Percentiles rank a stretch among this genome's conserved stretches.
Evolutionary conservation across 2,888 invertebrate genomes (phyloP).

Genomic region (Hemicrepidius hirtus): DNA sequence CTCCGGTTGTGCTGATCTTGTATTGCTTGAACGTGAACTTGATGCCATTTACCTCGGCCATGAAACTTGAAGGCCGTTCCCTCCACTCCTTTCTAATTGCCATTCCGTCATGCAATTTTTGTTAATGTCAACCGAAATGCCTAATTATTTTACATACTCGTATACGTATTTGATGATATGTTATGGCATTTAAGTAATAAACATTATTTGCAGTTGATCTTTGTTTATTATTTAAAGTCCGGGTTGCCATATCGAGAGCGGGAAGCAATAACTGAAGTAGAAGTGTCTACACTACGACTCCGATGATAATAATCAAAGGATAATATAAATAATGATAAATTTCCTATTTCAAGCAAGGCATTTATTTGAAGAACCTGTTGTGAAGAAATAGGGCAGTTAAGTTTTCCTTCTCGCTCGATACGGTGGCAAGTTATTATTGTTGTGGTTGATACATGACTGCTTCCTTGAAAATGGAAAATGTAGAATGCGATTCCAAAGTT

Average conservation of each 20-base stretch:
- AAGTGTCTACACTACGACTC: too few relatives aligned
- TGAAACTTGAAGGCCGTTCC: conserved; percentile 66
- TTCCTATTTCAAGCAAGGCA: too few relatives aligned
- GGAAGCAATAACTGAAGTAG: neutral
- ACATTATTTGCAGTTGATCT: conserved; percentile 39
- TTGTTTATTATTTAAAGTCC: conserved; percentile 34
- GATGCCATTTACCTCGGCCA: conserved; percentile 72
- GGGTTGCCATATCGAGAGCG: neutral
- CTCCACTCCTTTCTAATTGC: conserved; percentile 66
- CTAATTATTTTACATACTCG: conserved; percentile 33
- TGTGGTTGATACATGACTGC: too few relatives aligned
- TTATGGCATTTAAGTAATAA: conserved; percentile 17
- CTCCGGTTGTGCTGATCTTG: conserved; percentile 34
- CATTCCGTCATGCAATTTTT: conserved; percentile 50
- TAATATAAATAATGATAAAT: conserved; percentile 4
- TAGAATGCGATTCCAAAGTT: too few relatives aligned
- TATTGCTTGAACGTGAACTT: conserved; percentile 68
- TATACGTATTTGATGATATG: neutral
- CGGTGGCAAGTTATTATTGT: too few relatives aligned
- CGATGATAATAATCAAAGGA: neutral
- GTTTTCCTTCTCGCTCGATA: too few relatives aligned
- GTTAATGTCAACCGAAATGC: conserved; percentile 49
- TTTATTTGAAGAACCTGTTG: too few relatives aligned
- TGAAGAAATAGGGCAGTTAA: too few relatives aligned
- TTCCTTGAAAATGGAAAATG: too few relatives aligned